phyloP scores from a whole-genome alignment of 2,113 vertebrate species.

The Eulemur macaco region DNA sequence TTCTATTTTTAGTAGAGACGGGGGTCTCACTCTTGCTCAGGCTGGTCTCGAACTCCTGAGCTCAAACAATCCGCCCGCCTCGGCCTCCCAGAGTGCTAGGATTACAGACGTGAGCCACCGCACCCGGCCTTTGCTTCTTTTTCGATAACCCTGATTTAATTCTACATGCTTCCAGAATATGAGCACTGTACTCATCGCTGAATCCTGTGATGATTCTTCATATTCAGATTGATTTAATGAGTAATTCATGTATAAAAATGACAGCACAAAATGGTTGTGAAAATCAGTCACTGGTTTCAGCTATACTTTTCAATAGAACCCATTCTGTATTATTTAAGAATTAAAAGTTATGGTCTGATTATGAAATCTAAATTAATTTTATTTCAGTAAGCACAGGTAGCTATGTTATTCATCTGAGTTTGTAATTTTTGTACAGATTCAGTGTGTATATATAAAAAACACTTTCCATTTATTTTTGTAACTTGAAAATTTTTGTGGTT shows the following conservation, averaged over 20 bases:
- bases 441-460: background rate
- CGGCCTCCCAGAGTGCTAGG: too few relatives aligned
- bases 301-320: background rate
- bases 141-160: background rate
- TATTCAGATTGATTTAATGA: background rate
- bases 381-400: conserved; percentile 15
- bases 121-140: background rate
- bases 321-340: background rate
- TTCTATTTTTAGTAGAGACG: too few relatives aligned
- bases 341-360: background rate
- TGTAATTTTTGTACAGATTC: background rate
- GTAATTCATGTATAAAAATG: background rate
- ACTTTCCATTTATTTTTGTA: background rate
- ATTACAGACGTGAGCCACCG: too few relatives aligned
- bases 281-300: conserved; percentile 20
- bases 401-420: background rate
- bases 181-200: background rate
- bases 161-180: background rate
- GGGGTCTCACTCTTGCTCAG: too few relatives aligned
- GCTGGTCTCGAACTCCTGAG: too few relatives aligned
- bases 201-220: conserved; percentile 17
- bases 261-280: background rate
- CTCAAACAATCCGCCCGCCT: too few relatives aligned
- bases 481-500: conserved; percentile 35
- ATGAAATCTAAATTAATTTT: conserved; percentile 15